A percentile compares a stretch with the other conserved stretches of the same genome.
phyloP scores from a whole-genome alignment of 1,140 invertebrate species.

The Sitodiplosis mosellana region DNA sequence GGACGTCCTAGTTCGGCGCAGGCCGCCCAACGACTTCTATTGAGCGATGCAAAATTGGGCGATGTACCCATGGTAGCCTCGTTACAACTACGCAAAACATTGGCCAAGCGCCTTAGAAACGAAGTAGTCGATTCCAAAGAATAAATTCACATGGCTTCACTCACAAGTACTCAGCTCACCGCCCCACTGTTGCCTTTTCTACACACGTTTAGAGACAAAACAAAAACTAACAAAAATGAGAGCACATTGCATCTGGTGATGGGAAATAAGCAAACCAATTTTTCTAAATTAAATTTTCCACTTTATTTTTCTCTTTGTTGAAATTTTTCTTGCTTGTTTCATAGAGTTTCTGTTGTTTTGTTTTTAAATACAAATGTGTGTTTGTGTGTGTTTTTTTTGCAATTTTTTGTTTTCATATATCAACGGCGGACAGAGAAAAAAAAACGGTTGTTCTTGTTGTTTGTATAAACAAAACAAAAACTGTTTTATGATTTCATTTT shows the following conservation, averaged over 20 bases:
- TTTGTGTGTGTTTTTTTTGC: neutral
- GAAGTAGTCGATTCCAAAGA: conserved; percentile 43
- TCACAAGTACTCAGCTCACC: neutral
- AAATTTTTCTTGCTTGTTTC: neutral
- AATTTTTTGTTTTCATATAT: neutral
- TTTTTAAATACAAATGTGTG: neutral
- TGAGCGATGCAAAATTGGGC: neutral
- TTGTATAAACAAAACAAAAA: too few relatives aligned
- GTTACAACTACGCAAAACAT: conserved; percentile 57
- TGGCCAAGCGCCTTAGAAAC: conserved; percentile 62
- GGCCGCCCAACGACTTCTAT: neutral
- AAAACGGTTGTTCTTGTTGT: too few relatives aligned
- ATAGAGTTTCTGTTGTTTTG: neutral
- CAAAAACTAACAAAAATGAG: too few relatives aligned
- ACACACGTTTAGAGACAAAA: too few relatives aligned
- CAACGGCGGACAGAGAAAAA: too few relatives aligned
- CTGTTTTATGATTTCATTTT: too few relatives aligned
- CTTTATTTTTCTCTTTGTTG: conserved; percentile 1
- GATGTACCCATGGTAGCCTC: conserved; percentile 26
- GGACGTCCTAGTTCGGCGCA: conserved; percentile 43
- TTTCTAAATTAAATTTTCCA: neutral
- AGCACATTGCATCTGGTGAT: too few relatives aligned
- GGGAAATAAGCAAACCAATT: conserved; percentile 1
- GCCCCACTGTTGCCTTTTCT: too few relatives aligned
- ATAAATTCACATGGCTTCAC: neutral